Evolutionary conservation across 2,797 vertebrate genomes (phyloP).

Genomic region (Rhinogobio ventralis): DNA sequence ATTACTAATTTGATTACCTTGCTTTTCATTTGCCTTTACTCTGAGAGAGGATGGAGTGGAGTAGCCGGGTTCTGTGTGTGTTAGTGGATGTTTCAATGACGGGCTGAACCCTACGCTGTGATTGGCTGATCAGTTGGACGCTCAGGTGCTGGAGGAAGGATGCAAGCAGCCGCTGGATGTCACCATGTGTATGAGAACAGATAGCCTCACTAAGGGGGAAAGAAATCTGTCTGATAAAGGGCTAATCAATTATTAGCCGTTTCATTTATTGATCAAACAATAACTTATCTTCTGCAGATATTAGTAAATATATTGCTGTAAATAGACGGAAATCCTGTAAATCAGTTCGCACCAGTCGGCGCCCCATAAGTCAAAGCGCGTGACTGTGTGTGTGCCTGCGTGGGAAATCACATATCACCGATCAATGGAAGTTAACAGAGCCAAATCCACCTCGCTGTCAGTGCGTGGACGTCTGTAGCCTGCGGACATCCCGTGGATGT

Average conservation of each 20-base stretch:
- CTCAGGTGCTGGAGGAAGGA: slow-evolving; percentile 67
- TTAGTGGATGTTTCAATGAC: slow-evolving; percentile 14
- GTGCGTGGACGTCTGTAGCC: slow-evolving; percentile 65
- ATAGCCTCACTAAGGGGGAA: slow-evolving; percentile 50
- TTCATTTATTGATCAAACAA: not conserved
- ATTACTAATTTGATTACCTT: slow-evolving; percentile 19
- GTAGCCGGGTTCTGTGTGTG: not conserved
- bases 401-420: slow-evolving; percentile 47
- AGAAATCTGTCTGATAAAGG: slow-evolving; percentile 50
- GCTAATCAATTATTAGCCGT: slow-evolving; percentile 20
- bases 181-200: slow-evolving; percentile 44
- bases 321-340: slow-evolving; percentile 41
- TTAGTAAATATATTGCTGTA: not conserved
- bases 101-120: slow-evolving; percentile 31
- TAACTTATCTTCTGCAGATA: not conserved
- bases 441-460: slow-evolving; percentile 50
- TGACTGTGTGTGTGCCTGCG: slow-evolving; percentile 51
- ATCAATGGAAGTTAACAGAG: slow-evolving; percentile 73
- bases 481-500: slow-evolving; percentile 70
- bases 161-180: slow-evolving; percentile 54
- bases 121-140: slow-evolving; percentile 65
- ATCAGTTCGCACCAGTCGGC: slow-evolving; percentile 48
- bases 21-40: not conserved
- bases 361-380: slow-evolving; percentile 48
- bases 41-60: not conserved